Percentiles rank a stretch among this genome's conserved stretches.
Evolutionary conservation across 1,140 invertebrate species (phyloP).

Genomic region (Papilio machaon): DNA sequence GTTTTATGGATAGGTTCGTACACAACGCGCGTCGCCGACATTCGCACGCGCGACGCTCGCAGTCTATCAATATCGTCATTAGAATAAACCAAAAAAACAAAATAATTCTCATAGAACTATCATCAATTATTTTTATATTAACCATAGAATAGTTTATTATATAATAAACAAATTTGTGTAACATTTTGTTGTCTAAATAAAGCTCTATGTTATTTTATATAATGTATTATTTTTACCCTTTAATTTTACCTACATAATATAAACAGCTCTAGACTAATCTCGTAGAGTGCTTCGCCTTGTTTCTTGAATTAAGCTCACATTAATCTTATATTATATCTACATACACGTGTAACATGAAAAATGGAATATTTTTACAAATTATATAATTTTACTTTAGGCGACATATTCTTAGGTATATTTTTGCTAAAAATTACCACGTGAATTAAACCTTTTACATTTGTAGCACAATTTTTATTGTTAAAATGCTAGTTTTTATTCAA

Average conservation of each 20-base stretch:
- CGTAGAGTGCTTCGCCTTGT: constrained; percentile 27
- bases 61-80: too few relatives aligned
- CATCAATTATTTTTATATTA: too few relatives aligned
- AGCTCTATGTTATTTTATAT: not conserved
- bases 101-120: too few relatives aligned
- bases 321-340: not conserved
- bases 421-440: too few relatives aligned
- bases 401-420: not conserved
- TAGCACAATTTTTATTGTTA: too few relatives aligned
- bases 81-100: too few relatives aligned
- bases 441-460: too few relatives aligned
- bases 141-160: too few relatives aligned
- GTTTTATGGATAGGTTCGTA: too few relatives aligned
- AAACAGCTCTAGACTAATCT: constrained; percentile 29
- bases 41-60: too few relatives aligned
- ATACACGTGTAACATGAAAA: constrained; percentile 12
- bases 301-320: constrained; percentile 25
- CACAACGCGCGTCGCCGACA: too few relatives aligned
- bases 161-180: not conserved
- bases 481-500: too few relatives aligned
- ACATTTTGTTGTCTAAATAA: not conserved
- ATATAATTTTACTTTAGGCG: not conserved
- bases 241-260: not conserved
- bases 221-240: not conserved
- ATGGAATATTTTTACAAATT: not conserved